Evolutionary conservation across 2,797 vertebrate species (phyloP).

Genomic region (Peromyscus melanophrys): DNA sequence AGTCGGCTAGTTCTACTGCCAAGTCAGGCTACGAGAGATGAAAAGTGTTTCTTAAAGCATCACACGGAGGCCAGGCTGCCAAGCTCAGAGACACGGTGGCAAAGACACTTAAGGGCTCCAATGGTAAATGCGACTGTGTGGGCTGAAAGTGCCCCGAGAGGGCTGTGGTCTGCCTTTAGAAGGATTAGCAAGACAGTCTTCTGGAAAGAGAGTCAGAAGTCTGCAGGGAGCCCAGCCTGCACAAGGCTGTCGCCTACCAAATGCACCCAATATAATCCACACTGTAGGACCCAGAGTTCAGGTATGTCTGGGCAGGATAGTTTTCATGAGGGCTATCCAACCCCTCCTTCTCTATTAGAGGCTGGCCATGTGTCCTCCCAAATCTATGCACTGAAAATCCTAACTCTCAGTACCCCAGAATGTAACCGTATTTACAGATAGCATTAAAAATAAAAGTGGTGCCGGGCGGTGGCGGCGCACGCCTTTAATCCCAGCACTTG

Average conservation of each 20-base stretch:
- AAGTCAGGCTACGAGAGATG: neutral
- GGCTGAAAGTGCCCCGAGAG: neutral
- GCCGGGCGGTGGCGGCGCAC: no score
- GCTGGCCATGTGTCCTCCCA: neutral
- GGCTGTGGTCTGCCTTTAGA: neutral
- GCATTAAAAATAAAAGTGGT: neutral
- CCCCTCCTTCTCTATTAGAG: neutral
- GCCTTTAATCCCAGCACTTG: no score
- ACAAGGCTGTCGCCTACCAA: neutral
- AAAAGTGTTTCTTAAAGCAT: neutral
- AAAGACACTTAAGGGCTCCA: neutral
- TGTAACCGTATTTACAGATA: neutral
- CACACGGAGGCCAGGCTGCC: neutral
- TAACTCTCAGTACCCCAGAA: neutral
- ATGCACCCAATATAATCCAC: neutral
- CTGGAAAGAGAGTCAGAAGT: fast-evolving
- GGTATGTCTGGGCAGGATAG: neutral
- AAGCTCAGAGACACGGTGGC: neutral
- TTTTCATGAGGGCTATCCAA: neutral
- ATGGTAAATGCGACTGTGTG: neutral
- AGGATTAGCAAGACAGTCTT: neutral
- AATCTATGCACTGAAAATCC: neutral
- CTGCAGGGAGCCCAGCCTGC: neutral
- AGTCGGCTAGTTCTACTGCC: neutral
- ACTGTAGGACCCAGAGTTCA: neutral